Evolutionary conservation across 2,113 vertebrate genomes (phyloP), one percentile per base, ranked within the genome.

Genomic region (Vombatus ursinus): DNA sequence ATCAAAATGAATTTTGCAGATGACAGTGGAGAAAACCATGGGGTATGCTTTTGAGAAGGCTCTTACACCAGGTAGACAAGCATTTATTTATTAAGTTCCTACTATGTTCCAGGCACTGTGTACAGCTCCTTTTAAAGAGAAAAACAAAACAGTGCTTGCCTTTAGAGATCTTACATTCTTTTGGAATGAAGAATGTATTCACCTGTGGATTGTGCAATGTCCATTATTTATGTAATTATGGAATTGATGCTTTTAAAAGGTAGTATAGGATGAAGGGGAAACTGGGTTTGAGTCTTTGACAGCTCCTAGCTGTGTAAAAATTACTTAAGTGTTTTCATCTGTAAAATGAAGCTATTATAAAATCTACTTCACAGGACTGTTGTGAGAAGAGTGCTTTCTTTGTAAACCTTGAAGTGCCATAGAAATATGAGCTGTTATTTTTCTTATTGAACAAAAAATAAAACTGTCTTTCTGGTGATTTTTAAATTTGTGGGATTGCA

Each of bases 1-100:
- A 97, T 98, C 26, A 98, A 98, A 97, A 98, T 98, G 98, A 96
- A 98, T 25, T 12, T 95, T 90, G 97, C 97, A 95, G 97, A 94
- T 25, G 91, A 95, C 50, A 96, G 96, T 50, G 94, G 94, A 89
- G 57, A 97, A 97, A 92, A 19, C 51, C 98, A 97, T 84, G 96
- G 96, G 50, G 77, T 96, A 95, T 93, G 97, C 61, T 91, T 96
- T 93, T 98, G 97, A 97, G 49, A 44, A 50, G 44, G 16, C 14
- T 89, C 52, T 89, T 93, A n/a, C 44, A 94, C 31, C 90, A 8
- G 68, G 37, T n/a, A 77, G 68, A n/a, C 5, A n/a, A 77, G 68
- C 68, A 16, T 68, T 61, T 57, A 68, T 68, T 68, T 77, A 68
- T 68, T 68, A 68, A 37, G 37, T n/a, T n/a, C 12, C 14, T 77